Evolutionary conservation across 2,888 invertebrate genomes (phyloP).

Genomic region (Protophormia terraenovae): DNA sequence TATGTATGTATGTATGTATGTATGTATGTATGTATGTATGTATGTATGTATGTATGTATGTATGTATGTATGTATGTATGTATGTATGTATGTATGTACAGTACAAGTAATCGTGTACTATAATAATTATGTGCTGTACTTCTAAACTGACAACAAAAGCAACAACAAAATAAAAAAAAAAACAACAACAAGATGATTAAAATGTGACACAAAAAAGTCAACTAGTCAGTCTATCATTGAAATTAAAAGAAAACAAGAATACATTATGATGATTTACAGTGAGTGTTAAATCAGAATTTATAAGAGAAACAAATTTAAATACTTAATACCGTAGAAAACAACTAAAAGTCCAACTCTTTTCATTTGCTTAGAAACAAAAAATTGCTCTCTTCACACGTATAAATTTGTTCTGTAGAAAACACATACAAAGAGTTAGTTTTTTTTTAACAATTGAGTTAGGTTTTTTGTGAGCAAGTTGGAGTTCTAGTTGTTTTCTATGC

Average conservation of each 20-base stretch:
- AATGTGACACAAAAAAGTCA: slow-evolving; percentile 17
- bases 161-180: neutral
- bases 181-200: slow-evolving; percentile 11
- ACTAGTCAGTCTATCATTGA: too few relatives aligned
- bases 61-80: neutral
- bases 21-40: neutral
- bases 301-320: too few relatives aligned
- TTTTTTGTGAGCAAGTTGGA: too few relatives aligned
- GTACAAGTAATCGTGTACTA: neutral
- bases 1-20: neutral
- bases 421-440: too few relatives aligned
- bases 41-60: neutral
- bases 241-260: slow-evolving; percentile 2
- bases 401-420: neutral
- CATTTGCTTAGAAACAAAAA: too few relatives aligned
- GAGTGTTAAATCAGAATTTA: neutral
- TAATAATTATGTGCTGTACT: neutral
- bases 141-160: too few relatives aligned
- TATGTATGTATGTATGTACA: neutral
- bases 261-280: neutral
- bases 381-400: too few relatives aligned
- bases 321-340: too few relatives aligned
- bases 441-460: too few relatives aligned
- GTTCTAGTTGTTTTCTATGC: too few relatives aligned
- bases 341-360: too few relatives aligned